Conservation (phyloP, 2,113 vertebrate genomes). For the Peromyscus californicus region DNA sequence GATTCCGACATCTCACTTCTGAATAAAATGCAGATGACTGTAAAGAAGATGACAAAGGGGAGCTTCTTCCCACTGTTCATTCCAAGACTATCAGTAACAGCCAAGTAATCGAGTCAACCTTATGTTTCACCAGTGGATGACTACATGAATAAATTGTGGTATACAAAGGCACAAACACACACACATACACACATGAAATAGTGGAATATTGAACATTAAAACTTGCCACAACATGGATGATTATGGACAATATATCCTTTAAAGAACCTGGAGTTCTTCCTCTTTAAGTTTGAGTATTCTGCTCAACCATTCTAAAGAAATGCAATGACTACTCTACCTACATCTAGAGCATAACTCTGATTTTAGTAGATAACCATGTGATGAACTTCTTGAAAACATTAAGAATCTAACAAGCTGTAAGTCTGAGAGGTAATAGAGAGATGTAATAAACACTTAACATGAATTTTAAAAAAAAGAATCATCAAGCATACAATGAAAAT, state of each 20-base stretch:
- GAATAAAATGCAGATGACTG: neutral
- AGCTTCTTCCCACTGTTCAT: fast-evolving
- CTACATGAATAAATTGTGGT: neutral
- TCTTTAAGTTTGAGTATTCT: neutral
- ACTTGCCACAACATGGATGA: neutral
- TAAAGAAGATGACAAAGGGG: neutral
- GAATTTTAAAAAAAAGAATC: slow-evolving; percentile 16
- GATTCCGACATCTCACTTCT: neutral
- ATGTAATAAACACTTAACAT: neutral
- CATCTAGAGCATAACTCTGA: neutral
- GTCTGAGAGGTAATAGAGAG: no score
- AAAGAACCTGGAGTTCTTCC: neutral
- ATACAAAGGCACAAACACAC: neutral
- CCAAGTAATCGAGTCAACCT: neutral
- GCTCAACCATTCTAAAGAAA: neutral
- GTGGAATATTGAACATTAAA: neutral
- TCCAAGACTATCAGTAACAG: neutral
- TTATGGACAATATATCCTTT: neutral
- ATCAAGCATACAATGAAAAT: neutral
- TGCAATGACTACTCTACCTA: neutral
- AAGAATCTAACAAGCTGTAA: neutral
- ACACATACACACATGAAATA: neutral
- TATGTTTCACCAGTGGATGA: neutral
- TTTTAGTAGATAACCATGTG: neutral
- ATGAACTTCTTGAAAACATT: neutral